Conservation (phyloP, 1,140 invertebrate genomes). For the Papilio glaucus region DNA sequence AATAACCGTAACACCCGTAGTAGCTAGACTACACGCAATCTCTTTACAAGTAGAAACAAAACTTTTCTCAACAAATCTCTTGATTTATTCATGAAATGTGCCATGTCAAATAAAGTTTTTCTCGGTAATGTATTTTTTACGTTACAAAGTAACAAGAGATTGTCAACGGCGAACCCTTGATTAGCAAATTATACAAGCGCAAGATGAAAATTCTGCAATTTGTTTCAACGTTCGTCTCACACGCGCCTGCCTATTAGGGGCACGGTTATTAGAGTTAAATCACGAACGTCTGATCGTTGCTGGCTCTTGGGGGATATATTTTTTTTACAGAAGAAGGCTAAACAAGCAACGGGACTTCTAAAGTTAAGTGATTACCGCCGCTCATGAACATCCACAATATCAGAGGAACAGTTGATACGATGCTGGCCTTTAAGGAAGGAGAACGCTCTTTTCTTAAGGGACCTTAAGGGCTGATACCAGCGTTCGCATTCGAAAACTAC, state of each 20-base stretch:
- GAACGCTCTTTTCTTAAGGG: no score
- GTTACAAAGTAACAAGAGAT: constrained; percentile 21
- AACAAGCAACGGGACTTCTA: no score
- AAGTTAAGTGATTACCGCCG: no score
- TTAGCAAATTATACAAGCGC: constrained; percentile 45
- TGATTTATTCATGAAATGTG: not conserved
- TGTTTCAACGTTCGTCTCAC: not conserved
- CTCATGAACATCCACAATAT: no score
- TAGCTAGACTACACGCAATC: not conserved
- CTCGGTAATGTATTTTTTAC: not conserved
- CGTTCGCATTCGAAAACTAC: no score
- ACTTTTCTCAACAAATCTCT: not conserved
- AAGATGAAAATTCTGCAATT: constrained; percentile 20
- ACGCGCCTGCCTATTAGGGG: not conserved
- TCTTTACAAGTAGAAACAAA: not conserved
- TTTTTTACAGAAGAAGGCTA: no score
- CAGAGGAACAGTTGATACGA: no score
- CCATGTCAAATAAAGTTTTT: not conserved
- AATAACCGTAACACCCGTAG: no score
- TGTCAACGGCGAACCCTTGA: constrained; percentile 38
- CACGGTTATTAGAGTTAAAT: not conserved
- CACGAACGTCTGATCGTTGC: no score
- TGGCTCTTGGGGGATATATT: no score
- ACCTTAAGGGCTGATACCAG: no score
- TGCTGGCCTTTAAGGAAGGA: no score